These are phyloP conservation scores for Peromyscus leucopus DNA, from an alignment of 2,113 vertebrate genomes.

Conservation along the genomic window DNA sequence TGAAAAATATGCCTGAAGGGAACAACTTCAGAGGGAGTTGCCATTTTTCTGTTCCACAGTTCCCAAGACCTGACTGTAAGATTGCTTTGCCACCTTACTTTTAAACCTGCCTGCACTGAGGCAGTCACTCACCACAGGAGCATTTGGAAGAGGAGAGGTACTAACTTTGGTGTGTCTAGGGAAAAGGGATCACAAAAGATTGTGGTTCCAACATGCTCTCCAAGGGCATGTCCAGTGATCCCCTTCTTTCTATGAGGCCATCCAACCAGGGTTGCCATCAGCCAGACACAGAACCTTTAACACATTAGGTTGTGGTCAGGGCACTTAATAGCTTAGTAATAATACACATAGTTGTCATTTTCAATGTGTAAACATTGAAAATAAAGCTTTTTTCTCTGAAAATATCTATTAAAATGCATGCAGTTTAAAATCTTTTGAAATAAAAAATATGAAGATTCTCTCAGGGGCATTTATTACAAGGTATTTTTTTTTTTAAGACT, in stretches of 20 bases:
- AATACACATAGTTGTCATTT: background rate
- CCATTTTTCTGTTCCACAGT: background rate
- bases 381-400: background rate
- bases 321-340: background rate
- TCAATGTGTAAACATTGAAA: background rate
- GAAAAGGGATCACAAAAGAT: background rate
- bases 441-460: background rate
- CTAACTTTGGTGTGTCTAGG: background rate
- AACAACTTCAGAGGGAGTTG: background rate
- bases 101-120: background rate
- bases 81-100: background rate
- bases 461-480: background rate
- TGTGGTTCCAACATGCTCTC: too few relatives aligned
- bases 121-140: background rate
- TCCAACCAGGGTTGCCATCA: background rate
- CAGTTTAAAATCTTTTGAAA: background rate
- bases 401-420: background rate
- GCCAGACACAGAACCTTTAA: background rate
- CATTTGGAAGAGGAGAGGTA: background rate
- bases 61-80: background rate
- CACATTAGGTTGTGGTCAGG: background rate
- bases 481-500: background rate
- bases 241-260: background rate
- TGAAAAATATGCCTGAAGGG: background rate
- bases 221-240: fast-evolving